Conservation (phyloP, 2,888 invertebrate species). For the Sycophila texana region DNA sequence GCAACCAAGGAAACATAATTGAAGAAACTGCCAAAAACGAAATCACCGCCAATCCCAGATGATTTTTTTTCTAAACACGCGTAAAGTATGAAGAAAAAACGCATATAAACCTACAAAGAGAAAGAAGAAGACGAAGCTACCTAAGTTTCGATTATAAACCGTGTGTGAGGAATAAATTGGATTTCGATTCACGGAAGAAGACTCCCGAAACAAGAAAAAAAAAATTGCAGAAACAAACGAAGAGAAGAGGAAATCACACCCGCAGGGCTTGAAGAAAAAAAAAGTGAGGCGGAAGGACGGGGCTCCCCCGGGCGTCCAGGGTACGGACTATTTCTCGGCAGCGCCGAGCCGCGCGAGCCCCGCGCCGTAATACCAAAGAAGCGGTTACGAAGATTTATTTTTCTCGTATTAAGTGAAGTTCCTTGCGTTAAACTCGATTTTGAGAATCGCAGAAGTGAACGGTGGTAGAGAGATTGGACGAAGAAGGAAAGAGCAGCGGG, state of each 20-base stretch:
- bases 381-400: slow-evolving; percentile 67
- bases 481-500: slow-evolving; percentile 11
- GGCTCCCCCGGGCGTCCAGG: slow-evolving; percentile 32
- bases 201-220: slow-evolving; percentile 25
- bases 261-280: not conserved
- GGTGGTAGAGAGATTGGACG: slow-evolving; percentile 10
- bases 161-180: slow-evolving; percentile 40
- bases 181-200: slow-evolving; percentile 46
- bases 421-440: slow-evolving; percentile 60
- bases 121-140: too few relatives aligned
- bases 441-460: slow-evolving; percentile 51
- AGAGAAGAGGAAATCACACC: slow-evolving; percentile 19
- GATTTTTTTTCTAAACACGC: slow-evolving; percentile 54
- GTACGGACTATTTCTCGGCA: slow-evolving; percentile 36
- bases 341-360: slow-evolving; percentile 50
- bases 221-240: slow-evolving; percentile 27
- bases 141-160: slow-evolving; percentile 50
- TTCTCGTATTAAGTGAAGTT: slow-evolving; percentile 70
- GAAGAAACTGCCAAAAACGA: slow-evolving; percentile 57
- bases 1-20: slow-evolving; percentile 33
- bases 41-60: slow-evolving; percentile 46
- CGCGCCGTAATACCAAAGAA: slow-evolving; percentile 72
- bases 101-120: too few relatives aligned
- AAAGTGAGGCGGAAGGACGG: slow-evolving; percentile 42
- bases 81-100: slow-evolving; percentile 32